These are phyloP conservation scores for Eulemur coronatus DNA, from an alignment of 2,797 vertebrate genomes.

Conservation along the genomic window DNA sequence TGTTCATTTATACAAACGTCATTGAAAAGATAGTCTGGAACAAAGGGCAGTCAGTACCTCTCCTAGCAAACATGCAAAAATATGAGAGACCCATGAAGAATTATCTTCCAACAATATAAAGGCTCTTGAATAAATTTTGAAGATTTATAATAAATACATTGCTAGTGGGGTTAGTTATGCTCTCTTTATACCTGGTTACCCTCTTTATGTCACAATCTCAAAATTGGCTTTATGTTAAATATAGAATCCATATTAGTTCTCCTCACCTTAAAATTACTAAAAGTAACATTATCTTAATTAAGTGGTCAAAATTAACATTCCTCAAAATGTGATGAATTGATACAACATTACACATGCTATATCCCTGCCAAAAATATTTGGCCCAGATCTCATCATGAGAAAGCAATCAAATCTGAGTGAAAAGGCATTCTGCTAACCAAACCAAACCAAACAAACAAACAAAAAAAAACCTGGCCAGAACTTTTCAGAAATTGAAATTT, in stretches of 20 bases:
- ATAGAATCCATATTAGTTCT: not conserved
- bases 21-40: not conserved
- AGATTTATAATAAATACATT: not conserved
- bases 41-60: not conserved
- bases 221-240: not conserved
- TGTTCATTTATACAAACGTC: not conserved
- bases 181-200: not conserved
- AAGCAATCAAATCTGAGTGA: not conserved
- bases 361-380: not conserved
- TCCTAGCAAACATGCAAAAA: not conserved
- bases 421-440: not conserved
- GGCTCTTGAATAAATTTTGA: not conserved
- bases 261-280: slow-evolving; percentile 5
- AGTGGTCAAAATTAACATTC: not conserved
- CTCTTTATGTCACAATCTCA: not conserved
- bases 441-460: too few species aligned
- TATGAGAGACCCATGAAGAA: not conserved
- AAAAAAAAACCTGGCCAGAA: not conserved
- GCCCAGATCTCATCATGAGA: not conserved
- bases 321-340: not conserved
- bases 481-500: not conserved
- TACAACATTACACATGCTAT: not conserved
- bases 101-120: not conserved
- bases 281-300: not conserved
- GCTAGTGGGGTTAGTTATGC: not conserved